These are phyloP conservation scores for Lacerta bilineata DNA, from an alignment of 2,797 vertebrate species.

Conservation along the genomic window DNA sequence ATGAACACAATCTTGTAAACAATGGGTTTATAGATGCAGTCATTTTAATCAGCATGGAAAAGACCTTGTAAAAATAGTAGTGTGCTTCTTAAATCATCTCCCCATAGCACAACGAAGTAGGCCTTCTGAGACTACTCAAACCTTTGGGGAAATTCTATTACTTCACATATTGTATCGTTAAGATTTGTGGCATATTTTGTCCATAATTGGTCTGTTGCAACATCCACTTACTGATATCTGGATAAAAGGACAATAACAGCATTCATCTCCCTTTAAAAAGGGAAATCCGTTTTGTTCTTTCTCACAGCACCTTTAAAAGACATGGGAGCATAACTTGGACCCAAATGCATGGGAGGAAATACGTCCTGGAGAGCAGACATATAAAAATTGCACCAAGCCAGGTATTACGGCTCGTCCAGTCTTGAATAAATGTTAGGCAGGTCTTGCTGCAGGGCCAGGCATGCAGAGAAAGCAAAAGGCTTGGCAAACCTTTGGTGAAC, in stretches of 20 bases:
- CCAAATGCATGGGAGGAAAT: background rate
- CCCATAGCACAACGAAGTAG: constrained; percentile 11
- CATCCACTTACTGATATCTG: background rate
- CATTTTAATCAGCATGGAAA: constrained; percentile 26
- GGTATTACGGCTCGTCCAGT: background rate
- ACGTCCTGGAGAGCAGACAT: background rate
- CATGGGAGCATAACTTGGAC: background rate
- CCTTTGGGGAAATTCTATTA: constrained; percentile 29
- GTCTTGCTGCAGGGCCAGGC: background rate
- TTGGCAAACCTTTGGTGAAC: background rate
- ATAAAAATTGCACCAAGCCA: background rate
- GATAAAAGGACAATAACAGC: background rate
- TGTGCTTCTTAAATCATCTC: constrained; percentile 38
- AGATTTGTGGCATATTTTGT: background rate
- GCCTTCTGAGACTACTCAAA: constrained; percentile 28
- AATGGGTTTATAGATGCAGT: constrained; percentile 28
- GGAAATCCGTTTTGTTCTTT: background rate
- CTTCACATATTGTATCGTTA: background rate
- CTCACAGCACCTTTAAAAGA: background rate
- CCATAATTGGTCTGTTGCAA: background rate
- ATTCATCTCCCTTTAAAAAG: background rate
- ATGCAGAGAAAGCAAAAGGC: background rate
- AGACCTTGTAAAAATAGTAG: background rate
- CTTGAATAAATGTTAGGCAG: background rate
- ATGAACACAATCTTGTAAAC: constrained; percentile 22